Percentiles rank a stretch among this genome's conserved stretches.
phyloP scores from a whole-genome alignment of 2,888 invertebrate species.

The Trissoscelio sp. region DNA sequence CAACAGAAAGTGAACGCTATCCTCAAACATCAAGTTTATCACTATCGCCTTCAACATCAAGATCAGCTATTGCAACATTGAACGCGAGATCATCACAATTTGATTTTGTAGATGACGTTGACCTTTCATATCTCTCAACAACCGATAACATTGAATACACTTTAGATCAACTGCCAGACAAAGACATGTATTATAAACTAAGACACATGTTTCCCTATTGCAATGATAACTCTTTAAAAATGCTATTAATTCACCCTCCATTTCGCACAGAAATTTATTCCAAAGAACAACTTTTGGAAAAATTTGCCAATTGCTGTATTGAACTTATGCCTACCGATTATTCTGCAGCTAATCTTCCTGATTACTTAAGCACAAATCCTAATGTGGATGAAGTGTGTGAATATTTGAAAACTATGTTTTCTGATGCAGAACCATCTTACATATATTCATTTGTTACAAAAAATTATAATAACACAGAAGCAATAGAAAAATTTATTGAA shows the following conservation, averaged over 20 bases:
- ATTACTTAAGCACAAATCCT: background rate
- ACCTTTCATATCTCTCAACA: too few relatives aligned
- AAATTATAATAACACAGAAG: slow-evolving; percentile 31
- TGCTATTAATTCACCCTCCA: slow-evolving; percentile 25
- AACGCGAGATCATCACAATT: too few relatives aligned
- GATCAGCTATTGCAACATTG: too few relatives aligned
- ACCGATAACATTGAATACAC: too few relatives aligned
- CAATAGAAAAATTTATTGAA: slow-evolving; percentile 29
- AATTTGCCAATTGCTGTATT: slow-evolving; percentile 8
- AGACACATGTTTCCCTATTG: slow-evolving; percentile 3
- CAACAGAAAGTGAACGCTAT: too few relatives aligned
- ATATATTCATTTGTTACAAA: slow-evolving; percentile 12
- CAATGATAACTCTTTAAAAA: background rate
- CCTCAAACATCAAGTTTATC: too few relatives aligned
- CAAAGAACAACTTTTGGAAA: background rate
- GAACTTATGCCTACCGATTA: background rate
- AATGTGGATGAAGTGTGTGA: background rate
- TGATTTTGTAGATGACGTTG: too few relatives aligned
- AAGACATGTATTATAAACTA: slow-evolving; percentile 17
- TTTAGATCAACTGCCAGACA: slow-evolving; percentile 1
- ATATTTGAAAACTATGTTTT: slow-evolving; percentile 17
- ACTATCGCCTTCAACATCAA: too few relatives aligned
- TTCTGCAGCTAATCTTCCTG: background rate
- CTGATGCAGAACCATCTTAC: slow-evolving; percentile 17
- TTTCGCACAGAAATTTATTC: background rate